Base-by-base conservation (phyloP, 2,113 vertebrate species). In the Glaucidium brasilianum region DNA sequence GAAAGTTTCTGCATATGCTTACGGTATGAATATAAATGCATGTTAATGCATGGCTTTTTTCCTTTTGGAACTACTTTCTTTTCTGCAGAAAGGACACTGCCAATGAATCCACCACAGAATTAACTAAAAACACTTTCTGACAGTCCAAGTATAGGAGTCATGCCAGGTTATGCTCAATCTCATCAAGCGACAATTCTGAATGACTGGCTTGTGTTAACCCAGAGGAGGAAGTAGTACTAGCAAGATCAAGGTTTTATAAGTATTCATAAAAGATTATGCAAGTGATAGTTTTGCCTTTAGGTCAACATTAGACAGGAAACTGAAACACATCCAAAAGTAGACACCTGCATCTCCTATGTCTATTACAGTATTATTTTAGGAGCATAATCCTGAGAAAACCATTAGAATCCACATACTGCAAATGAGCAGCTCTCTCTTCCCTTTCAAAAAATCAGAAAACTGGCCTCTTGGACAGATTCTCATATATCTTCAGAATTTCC, bases 1-100 rank as follows among this genome's bases (percentile, higher is more conserved):
- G 41, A 95, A 97, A 93, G 80, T 76, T 95, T 92, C 89, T 97
- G 89, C 77, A 71, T 94, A 62, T 67, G 75, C 85, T 86, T 96
- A 92, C 67, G 56, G 50, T 83, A 53, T 71, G 91, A 97, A 91
- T 85, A 93, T 37, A 88, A 95, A 92, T 85, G 77, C 68, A 87
- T 92, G 53, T 91, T 95, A 96, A 85, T 39, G 67, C 4, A 2
- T 39, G 52, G n/a, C 35, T 41, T 85, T 84, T 66, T 76, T 63
- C 23, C 55, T 81, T 74, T 82, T 88, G 53, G 22, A 94, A 35
- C 35, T 22, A 35, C 35, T 91, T 81, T 86, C 17, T 89, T 87
- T 69, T 73, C 66, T 90, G 53, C 39, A 85, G 83, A 79, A 91
- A 89, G 12, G 74, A 69, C 19, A 8, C 58, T 73, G 62, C 17